Evolutionary conservation across 2,888 invertebrate genomes (phyloP).

Genomic region (Elgonia sp.): DNA sequence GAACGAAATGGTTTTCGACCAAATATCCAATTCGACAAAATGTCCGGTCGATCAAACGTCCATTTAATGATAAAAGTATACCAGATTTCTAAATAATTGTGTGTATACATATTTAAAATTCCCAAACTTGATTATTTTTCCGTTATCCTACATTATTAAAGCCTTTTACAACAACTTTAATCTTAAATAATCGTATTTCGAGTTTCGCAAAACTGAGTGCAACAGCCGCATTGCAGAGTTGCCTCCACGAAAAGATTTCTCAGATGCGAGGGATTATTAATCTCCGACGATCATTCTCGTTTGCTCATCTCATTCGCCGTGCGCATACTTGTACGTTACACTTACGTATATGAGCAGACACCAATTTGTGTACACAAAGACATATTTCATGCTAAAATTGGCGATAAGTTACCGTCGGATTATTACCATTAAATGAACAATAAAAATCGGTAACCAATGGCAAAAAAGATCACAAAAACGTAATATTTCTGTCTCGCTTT

Average conservation of each 20-base stretch:
- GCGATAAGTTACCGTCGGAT: slow-evolving; percentile 62
- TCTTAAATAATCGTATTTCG: slow-evolving; percentile 25
- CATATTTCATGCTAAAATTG: slow-evolving; percentile 69
- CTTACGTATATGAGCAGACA: slow-evolving; percentile 31
- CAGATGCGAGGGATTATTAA: slow-evolving; percentile 71
- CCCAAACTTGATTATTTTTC: no score
- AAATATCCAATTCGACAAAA: no score
- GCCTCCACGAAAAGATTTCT: slow-evolving; percentile 64
- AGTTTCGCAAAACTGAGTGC: slow-evolving; percentile 42
- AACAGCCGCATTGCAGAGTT: slow-evolving; percentile 62
- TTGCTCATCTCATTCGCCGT: slow-evolving; percentile 70
- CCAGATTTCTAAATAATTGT: no score
- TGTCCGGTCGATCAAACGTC: no score
- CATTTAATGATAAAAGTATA: no score
- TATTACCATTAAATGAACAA: slow-evolving; percentile 61
- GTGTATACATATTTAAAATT: no score
- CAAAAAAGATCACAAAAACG: no score
- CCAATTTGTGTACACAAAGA: slow-evolving; percentile 68
- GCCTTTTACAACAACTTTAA: no score
- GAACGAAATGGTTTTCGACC: no score
- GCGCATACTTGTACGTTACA: slow-evolving; percentile 39
- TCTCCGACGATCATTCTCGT: slow-evolving; percentile 72
- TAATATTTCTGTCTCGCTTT: no score
- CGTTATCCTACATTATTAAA: no score
- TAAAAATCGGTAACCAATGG: slow-evolving; percentile 37